Evolutionary conservation across 2,888 invertebrate species (phyloP), one percentile per base, ranked within the genome.

Genomic region (Herminia tarsipennalis): DNA sequence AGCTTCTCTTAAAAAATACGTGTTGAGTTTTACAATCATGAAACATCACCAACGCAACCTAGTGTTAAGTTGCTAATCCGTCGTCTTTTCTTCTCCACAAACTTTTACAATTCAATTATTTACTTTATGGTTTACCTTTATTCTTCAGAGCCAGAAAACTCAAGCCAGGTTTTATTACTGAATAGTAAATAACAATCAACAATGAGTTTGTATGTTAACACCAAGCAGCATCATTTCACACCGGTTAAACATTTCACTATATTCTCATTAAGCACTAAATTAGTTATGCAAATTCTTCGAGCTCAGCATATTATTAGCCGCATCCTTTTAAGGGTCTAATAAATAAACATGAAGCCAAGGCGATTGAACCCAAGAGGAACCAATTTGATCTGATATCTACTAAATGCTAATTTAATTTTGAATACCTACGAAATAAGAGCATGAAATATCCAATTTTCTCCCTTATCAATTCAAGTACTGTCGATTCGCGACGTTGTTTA

Each of bases 271-370:
- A 73, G 62, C 57, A 53, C 41, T 39, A 65, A 76, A 81, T 83
- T 79, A 82, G 76, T 67, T 62, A 84, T 81, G 83, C 74, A 78
- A 84, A 85, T 84, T 76, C 81, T 73, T 76, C 73, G 82, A 82
- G 81, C 82, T 75, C 60, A 66, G 78, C 70, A 69, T 81, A 81
- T 80, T 78, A 81, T 81, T 81, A 74, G 68, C 57, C 71, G 73
- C 68, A 77, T 81, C 81, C 80, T 77, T 78, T 81, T 73, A 73
- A 80, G 81, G 81, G 81, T 74, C 83, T 83, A 70, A 82, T 86
- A 88, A 86, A 87, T 87, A 86, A 83, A 86, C 87, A 86, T 87
- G 83, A 86, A 73, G 66, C 56, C 52, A 61, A 70, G 58, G 66
- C 71, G 66, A 77, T 79, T 69, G 73, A 73, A 70, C 75, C 75